Conservation (phyloP, 2,797 vertebrate genomes). For the Macropus fuliginosus region DNA sequence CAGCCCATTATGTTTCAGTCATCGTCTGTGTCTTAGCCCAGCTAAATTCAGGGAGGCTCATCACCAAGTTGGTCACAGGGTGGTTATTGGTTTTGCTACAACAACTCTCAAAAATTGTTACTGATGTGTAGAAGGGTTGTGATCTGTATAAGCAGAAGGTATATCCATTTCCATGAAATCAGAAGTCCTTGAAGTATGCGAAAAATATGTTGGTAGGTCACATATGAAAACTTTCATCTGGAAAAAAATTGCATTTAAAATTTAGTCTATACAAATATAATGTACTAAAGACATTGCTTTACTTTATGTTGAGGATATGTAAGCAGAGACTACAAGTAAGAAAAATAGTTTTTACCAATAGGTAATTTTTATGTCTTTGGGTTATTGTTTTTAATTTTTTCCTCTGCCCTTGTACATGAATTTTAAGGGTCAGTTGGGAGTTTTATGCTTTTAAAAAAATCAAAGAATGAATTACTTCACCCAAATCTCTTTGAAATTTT, state of each 20-base stretch:
- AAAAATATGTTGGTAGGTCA: background rate
- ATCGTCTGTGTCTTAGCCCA: background rate
- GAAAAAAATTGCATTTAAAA: background rate
- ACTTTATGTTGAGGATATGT: background rate
- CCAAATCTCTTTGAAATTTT: background rate
- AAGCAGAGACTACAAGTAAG: background rate
- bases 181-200: background rate
- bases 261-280: background rate
- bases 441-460: constrained; percentile 3
- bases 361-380: background rate
- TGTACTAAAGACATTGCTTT: background rate
- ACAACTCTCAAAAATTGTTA: background rate
- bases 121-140: no score
- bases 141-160: background rate
- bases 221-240: background rate
- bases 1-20: background rate
- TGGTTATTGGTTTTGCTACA: background rate
- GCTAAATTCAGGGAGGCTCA: background rate
- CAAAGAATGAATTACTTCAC: constrained; percentile 48
- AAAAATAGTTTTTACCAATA: background rate
- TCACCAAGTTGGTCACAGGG: background rate
- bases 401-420: constrained; percentile 6
- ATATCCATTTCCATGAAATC: background rate
- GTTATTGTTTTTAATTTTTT: background rate
- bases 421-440: background rate